A percentile compares a stretch with the other conserved stretches of the same genome.
Evolutionary conservation across 2,888 invertebrate species (phyloP).

Genomic region (Octonoba sinensis): DNA sequence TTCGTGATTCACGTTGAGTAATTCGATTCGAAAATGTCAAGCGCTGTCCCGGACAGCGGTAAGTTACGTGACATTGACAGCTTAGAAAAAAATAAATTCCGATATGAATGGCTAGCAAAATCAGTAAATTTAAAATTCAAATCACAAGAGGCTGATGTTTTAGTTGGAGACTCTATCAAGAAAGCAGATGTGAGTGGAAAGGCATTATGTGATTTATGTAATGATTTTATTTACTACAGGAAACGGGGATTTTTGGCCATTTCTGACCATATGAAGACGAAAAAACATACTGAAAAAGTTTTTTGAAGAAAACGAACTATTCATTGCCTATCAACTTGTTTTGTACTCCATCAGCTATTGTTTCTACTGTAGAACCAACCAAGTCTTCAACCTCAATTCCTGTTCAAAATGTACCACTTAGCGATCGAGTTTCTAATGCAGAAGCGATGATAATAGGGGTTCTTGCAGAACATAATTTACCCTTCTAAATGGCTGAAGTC

Average conservation of each 20-base stretch:
- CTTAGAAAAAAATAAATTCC: no score
- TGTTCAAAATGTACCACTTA: neutral
- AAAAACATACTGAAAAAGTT: neutral
- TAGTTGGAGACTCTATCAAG: no score
- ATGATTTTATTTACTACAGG: neutral
- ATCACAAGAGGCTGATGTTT: no score
- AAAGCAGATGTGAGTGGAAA: no score
- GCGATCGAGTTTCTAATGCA: neutral
- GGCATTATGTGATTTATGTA: neutral
- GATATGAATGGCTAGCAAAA: no score
- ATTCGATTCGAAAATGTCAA: no score
- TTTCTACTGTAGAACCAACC: no score
- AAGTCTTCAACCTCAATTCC: neutral
- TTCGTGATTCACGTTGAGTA: no score
- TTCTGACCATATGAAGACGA: neutral
- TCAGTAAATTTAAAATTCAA: no score
- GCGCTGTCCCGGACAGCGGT: no score
- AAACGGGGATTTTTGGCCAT: neutral
- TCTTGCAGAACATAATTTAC: neutral
- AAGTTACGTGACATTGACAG: no score
- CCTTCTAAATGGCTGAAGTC: neutral
- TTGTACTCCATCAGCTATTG: neutral
- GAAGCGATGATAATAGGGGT: neutral
- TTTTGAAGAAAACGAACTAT: neutral
- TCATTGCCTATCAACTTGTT: neutral